Evolutionary conservation across 2,797 vertebrate species (phyloP).

Genomic region (Catamblyrhynchus diadema): DNA sequence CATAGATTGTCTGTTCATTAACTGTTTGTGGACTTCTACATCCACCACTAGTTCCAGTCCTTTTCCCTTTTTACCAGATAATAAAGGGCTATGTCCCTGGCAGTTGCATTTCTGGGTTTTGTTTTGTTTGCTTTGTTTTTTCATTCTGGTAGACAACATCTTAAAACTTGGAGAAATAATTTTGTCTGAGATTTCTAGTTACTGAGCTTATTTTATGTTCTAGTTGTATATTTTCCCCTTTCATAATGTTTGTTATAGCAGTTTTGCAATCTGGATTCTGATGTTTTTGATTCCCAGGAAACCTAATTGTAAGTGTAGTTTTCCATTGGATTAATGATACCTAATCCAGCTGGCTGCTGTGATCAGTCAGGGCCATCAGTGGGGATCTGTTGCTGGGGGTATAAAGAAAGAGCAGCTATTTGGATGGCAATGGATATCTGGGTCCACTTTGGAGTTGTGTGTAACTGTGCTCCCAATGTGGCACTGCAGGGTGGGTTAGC

Average conservation of each 20-base stretch:
- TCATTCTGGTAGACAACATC: background rate
- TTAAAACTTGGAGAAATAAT: background rate
- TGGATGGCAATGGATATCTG: background rate
- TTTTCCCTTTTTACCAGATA: background rate
- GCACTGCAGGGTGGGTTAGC: background rate
- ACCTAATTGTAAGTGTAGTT: background rate
- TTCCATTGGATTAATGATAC: background rate
- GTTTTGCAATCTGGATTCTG: background rate
- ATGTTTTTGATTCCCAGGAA: background rate
- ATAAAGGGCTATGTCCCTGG: background rate
- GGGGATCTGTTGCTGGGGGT: background rate
- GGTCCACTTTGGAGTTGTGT: background rate
- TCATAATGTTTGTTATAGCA: background rate
- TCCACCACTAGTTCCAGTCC: background rate
- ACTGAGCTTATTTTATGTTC: background rate
- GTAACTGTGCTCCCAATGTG: background rate
- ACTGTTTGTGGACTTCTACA: accelerated
- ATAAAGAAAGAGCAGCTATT: background rate
- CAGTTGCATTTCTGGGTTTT: background rate
- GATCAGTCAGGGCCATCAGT: background rate
- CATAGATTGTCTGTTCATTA: background rate
- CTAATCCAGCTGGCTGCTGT: background rate
- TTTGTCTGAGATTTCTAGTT: background rate
- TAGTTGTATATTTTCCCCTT: background rate
- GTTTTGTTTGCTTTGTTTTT: background rate